Conservation (phyloP, 2,113 vertebrate genomes). For the Nymphicus hollandicus region DNA sequence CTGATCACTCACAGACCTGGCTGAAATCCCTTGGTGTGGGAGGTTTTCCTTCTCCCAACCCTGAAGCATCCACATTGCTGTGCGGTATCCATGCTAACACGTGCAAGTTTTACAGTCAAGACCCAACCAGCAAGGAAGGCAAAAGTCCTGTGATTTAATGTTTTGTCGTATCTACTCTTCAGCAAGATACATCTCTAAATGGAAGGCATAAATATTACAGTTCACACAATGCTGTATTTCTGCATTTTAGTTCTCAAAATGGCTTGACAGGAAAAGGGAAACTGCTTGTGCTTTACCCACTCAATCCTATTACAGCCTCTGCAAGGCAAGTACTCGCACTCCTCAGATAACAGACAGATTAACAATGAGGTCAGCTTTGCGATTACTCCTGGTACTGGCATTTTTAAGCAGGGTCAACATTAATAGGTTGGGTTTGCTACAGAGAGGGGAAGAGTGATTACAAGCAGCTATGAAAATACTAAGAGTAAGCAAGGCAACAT, state of each 20-base stretch:
- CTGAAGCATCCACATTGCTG: too few relatives aligned
- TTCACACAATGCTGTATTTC: not conserved
- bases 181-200: not conserved
- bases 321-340: not conserved
- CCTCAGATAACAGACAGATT: not conserved
- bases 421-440: not conserved
- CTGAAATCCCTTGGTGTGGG: not conserved
- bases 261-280: not conserved
- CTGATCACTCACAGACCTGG: not conserved
- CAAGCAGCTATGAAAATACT: not conserved
- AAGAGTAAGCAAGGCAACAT: not conserved
- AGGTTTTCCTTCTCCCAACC: not conserved
- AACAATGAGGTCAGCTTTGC: not conserved
- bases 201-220: not conserved
- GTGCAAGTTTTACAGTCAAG: not conserved
- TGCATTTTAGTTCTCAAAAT: not conserved
- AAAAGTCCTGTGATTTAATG: not conserved
- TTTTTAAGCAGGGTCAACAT: not conserved
- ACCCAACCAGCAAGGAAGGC: not conserved
- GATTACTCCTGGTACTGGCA: not conserved
- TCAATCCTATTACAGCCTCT: not conserved
- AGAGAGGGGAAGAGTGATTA: not conserved
- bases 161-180: not conserved
- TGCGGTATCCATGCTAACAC: rapidly evolving
- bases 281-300: not conserved